Conservation (phyloP, 2,888 invertebrate species). For the Diogma glabrata region DNA sequence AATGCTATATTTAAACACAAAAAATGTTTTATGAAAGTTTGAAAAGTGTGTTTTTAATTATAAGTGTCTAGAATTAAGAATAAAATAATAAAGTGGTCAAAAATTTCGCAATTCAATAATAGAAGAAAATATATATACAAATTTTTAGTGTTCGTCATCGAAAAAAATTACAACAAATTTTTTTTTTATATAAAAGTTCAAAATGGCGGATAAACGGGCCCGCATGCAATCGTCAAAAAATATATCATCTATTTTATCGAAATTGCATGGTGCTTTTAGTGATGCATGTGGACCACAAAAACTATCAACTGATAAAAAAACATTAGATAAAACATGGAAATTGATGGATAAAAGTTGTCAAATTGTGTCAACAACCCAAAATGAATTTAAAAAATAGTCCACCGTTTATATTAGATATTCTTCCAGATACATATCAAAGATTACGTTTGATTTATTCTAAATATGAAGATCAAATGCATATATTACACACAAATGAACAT, state of each 20-base stretch:
- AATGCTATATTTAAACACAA: no score
- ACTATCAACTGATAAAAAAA: slow-evolving; percentile 85
- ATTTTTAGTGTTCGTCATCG: slow-evolving; percentile 8
- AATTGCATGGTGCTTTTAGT: slow-evolving; percentile 85
- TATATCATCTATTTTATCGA: slow-evolving; percentile 81
- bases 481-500: slow-evolving; percentile 90
- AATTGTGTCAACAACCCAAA: slow-evolving; percentile 94
- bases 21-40: no score
- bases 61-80: no score
- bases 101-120: no score
- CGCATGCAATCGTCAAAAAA: slow-evolving; percentile 71
- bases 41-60: no score
- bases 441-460: slow-evolving; percentile 88
- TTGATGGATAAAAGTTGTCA: slow-evolving; percentile 99
- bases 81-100: no score
- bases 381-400: slow-evolving; percentile 99
- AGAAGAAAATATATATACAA: no score
- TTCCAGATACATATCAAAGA: slow-evolving; percentile 98
- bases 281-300: slow-evolving; percentile 55
- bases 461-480: slow-evolving; percentile 91
- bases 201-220: slow-evolving; percentile 63
- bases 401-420: slow-evolving; percentile 96
- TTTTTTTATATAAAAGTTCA: slow-evolving; percentile 28
- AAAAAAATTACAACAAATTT: neutral
- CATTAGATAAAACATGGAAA: slow-evolving; percentile 97